These are phyloP conservation scores for Drosophila pseudotakahashii DNA, from an alignment of 2,888 invertebrate genomes.

Conservation along the genomic window DNA sequence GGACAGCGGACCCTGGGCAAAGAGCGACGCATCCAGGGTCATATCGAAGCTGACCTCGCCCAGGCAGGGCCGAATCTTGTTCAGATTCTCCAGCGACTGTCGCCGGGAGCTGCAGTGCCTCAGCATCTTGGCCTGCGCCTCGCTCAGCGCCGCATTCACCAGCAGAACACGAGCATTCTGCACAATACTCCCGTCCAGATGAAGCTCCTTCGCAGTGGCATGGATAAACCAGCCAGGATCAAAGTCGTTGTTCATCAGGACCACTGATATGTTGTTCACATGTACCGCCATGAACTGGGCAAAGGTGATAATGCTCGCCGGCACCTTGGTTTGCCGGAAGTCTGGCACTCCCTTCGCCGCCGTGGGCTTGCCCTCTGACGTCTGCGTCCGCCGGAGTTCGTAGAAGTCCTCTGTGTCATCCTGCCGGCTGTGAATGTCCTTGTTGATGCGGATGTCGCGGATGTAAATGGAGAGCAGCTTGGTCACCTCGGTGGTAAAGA, in stretches of 20 bases:
- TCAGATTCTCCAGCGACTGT: constrained; percentile 82
- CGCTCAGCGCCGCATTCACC: constrained; percentile 89
- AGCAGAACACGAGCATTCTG: constrained; percentile 89
- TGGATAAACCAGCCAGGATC: constrained; percentile 89
- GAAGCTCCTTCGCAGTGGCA: constrained; percentile 89
- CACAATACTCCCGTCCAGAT: constrained; percentile 88
- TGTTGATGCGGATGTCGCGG: constrained; percentile 91
- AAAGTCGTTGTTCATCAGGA: constrained; percentile 86
- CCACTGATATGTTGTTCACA: constrained; percentile 89
- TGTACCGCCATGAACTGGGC: constrained; percentile 96
- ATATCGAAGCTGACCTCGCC: constrained; percentile 90
- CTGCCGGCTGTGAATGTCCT: constrained; percentile 87
- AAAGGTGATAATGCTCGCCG: constrained; percentile 91
- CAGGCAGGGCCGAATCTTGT: constrained; percentile 87
- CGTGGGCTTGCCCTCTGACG: constrained; percentile 18
- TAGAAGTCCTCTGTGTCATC: constrained; percentile 70
- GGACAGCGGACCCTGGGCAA: constrained; percentile 93
- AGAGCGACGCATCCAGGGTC: constrained; percentile 90
- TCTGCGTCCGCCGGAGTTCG: constrained; percentile 78
- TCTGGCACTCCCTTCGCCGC: constrained; percentile 85
- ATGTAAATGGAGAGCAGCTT: constrained; percentile 93
- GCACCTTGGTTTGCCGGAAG: constrained; percentile 90
- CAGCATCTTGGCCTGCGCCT: constrained; percentile 85
- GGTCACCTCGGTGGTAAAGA: constrained; percentile 94
- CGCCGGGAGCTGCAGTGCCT: constrained; percentile 82